A percentile compares a stretch with the other conserved stretches of the same genome.
Conservation (phyloP, 2,888 invertebrate species). For the Himalopsyche tibetana region DNA sequence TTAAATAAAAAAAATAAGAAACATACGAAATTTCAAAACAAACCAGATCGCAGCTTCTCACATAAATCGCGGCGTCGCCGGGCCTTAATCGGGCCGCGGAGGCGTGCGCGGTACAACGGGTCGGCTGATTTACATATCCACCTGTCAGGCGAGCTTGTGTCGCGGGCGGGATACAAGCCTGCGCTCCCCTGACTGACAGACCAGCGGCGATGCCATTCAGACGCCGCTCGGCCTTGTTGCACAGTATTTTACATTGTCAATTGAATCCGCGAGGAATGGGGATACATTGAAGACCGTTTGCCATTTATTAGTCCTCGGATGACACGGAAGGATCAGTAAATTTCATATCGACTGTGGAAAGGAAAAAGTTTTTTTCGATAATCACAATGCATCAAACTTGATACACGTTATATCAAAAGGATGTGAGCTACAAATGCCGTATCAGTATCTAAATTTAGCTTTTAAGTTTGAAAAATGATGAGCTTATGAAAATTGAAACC, state of each 20-base stretch:
- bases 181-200: neutral
- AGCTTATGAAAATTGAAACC: no score
- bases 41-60: constrained; percentile 1
- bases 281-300: neutral
- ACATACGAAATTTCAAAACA: neutral
- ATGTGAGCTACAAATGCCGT: no score
- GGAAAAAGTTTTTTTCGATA: no score
- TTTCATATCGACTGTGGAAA: no score
- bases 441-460: no score
- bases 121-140: constrained; percentile 14
- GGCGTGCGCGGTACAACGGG: constrained; percentile 2
- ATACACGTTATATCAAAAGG: no score
- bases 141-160: constrained; percentile 2
- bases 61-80: constrained; percentile 12
- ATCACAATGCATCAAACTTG: no score
- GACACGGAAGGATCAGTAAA: no score
- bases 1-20: neutral
- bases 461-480: no score
- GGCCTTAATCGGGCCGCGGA: neutral
- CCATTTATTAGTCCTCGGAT: no score
- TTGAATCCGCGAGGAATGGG: neutral
- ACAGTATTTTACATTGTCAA: neutral
- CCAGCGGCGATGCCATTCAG: constrained; percentile 21
- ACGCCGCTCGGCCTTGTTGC: neutral
- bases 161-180: constrained; percentile 5